Evolutionary conservation across 2,797 vertebrate species (phyloP), one percentile per base, ranked within the genome.

Genomic region (Etheostoma nigrum): DNA sequence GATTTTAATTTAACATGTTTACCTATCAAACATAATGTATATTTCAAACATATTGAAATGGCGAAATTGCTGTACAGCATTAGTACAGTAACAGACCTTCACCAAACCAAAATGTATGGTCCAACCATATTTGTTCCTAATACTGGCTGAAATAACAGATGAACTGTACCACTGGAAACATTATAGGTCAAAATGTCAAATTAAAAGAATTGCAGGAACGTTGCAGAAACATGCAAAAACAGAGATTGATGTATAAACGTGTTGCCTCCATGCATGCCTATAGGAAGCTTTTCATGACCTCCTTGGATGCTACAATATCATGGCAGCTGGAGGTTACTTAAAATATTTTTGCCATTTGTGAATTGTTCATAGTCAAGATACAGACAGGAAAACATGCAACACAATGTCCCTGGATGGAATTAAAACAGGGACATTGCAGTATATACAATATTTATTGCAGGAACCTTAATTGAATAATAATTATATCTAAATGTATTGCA

Each of bases 1-100:
- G 33, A 54, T 70, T 60, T 76, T 30, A 53, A 68, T 74, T 62
- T 44, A 27, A 55, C 57, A 25, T 62, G 67, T 77, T 82, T 74
- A 75, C 47, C 30, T 10, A 30, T 52, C 23, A 74, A 67, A 60
- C 6, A 18, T 23, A 16, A 9, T 23, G 57, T 19, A 36, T 67
- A 42, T 21, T 49, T 4, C 36, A 58, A 45, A 1, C 23, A 48
- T 40, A 44, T 27, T 54, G 8, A 76, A 76, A 71, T 8, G 1
- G 42, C 42, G 40, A 49, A 30, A 45, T 47, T 30, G 21, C 52
- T 49, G 11, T 18, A 25, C 7, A 25, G 40, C 33, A 25, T n/a
- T 21, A 36, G 30, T 15, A 19, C 12, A 25, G 36, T 40, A 40
- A 40, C 36, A 40, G 36, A 40, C 36, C 10, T 40, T 25, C 13